phyloP scores from a whole-genome alignment of 1,140 invertebrate species.

The Procambarus clarkii region DNA sequence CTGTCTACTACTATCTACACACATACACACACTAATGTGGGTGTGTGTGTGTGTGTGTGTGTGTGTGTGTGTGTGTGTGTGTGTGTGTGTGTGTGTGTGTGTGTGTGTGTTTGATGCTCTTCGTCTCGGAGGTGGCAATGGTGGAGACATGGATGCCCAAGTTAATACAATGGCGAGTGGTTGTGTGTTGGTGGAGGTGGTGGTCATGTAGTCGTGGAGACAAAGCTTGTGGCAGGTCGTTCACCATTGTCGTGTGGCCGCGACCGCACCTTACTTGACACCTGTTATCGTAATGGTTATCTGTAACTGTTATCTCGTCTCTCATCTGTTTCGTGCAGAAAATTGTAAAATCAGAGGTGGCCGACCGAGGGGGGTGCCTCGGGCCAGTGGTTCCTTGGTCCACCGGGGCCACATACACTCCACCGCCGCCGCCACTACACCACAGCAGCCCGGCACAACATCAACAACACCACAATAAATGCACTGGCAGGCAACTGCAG shows the following conservation, averaged over 20 bases:
- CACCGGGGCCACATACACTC: too few relatives aligned
- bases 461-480: constrained; percentile 48
- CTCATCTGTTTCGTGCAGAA: constrained; percentile 69
- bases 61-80: background rate
- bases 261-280: constrained; percentile 57
- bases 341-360: constrained; percentile 68
- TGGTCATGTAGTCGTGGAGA: background rate
- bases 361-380: constrained; percentile 37
- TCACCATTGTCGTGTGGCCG: constrained; percentile 31
- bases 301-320: constrained; percentile 59
- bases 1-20: too few relatives aligned
- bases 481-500: constrained; percentile 35
- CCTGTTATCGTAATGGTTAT: constrained; percentile 65
- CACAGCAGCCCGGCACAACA: background rate
- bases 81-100: too few relatives aligned
- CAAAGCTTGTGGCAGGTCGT: background rate
- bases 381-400: constrained; percentile 15
- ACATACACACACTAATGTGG: too few relatives aligned
- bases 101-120: too few relatives aligned
- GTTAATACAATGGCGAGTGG: background rate
- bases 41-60: background rate
- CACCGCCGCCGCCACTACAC: constrained; percentile 7
- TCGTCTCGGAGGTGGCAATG: too few relatives aligned
- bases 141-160: background rate
- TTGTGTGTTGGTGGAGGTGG: background rate